phyloP scores from a whole-genome alignment of 1,140 invertebrate genomes.

The Papilio glaucus region DNA sequence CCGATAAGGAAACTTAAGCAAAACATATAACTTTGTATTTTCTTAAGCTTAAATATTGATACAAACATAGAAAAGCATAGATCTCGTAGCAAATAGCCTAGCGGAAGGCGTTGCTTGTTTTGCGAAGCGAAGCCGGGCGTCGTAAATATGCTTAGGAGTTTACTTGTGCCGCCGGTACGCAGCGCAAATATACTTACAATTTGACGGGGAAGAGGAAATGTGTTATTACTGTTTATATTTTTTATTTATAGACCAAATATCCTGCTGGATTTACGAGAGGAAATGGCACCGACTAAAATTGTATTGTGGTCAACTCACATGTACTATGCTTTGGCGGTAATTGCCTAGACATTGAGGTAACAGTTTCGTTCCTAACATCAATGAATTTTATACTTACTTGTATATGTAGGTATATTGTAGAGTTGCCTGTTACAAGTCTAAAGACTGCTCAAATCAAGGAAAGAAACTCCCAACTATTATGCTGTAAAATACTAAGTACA shows the following conservation, averaged over 20 bases:
- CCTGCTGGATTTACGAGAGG: not conserved
- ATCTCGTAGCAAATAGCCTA: not conserved
- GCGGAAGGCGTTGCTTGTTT: slow-evolving; percentile 34
- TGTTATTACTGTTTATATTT: slow-evolving; percentile 6
- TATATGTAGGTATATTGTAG: too few species aligned
- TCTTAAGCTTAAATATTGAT: not conserved
- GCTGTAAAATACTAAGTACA: too few species aligned
- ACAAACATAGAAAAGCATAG: slow-evolving; percentile 7
- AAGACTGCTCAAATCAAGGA: too few species aligned
- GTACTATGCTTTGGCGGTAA: not conserved
- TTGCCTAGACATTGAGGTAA: not conserved
- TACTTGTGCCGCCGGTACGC: not conserved
- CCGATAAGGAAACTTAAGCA: not conserved
- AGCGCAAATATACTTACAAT: slow-evolving; percentile 21
- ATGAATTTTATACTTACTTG: too few species aligned
- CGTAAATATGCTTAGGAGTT: slow-evolving; percentile 32
- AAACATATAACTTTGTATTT: not conserved
- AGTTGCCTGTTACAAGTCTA: too few species aligned
- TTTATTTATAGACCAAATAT: slow-evolving; percentile 5
- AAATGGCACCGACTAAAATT: not conserved
- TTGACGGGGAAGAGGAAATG: slow-evolving; percentile 23
- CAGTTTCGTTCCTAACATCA: not conserved
- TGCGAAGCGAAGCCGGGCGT: slow-evolving; percentile 18
- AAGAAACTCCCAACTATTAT: too few species aligned
- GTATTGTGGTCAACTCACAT: not conserved